These are phyloP conservation scores for Zoanthus sociatus DNA, from an alignment of 92 coral and sea anemone genomes.

Conservation along the genomic window DNA sequence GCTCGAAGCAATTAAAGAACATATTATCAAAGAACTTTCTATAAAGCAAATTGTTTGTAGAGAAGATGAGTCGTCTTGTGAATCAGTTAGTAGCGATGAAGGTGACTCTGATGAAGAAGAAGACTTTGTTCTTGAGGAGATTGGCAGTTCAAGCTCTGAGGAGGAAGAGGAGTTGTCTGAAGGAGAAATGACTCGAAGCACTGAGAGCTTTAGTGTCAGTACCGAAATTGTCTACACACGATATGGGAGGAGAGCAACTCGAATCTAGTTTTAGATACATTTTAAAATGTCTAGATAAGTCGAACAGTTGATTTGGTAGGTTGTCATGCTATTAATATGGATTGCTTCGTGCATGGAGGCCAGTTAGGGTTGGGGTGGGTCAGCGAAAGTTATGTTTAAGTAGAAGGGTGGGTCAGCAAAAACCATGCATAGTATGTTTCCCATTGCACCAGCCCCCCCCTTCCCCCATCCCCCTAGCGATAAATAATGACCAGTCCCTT, in stretches of 20 bases:
- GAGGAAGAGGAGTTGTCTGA: slow-evolving; percentile 40
- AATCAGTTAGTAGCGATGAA: background rate
- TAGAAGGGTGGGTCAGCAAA: slow-evolving; percentile 41
- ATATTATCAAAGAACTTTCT: slow-evolving; percentile 49
- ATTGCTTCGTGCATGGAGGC: background rate
- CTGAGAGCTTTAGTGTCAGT: slow-evolving; percentile 19
- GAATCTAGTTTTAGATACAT: slow-evolving; percentile 40
- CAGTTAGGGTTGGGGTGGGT: background rate
- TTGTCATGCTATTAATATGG: slow-evolving; percentile 18
- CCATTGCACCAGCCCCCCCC: too few relatives aligned
- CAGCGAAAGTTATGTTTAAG: slow-evolving; percentile 22
- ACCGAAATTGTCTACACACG: slow-evolving; percentile 30
- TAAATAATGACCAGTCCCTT: too few relatives aligned
- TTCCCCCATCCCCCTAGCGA: too few relatives aligned
- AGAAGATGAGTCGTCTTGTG: slow-evolving; percentile 27
- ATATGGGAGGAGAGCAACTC: slow-evolving; percentile 42
- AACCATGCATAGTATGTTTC: slow-evolving; percentile 9
- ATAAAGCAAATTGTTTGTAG: slow-evolving; percentile 22
- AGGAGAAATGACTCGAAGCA: background rate
- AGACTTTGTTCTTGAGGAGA: slow-evolving; percentile 43
- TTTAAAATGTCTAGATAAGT: slow-evolving; percentile 14
- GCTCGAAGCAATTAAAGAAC: slow-evolving; percentile 48
- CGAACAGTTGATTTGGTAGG: background rate
- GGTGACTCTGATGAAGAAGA: background rate
- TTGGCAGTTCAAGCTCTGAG: slow-evolving; percentile 44